These are phyloP conservation scores for Sialia sialis DNA, from an alignment of 2,113 vertebrate species.

Conservation along the genomic window DNA sequence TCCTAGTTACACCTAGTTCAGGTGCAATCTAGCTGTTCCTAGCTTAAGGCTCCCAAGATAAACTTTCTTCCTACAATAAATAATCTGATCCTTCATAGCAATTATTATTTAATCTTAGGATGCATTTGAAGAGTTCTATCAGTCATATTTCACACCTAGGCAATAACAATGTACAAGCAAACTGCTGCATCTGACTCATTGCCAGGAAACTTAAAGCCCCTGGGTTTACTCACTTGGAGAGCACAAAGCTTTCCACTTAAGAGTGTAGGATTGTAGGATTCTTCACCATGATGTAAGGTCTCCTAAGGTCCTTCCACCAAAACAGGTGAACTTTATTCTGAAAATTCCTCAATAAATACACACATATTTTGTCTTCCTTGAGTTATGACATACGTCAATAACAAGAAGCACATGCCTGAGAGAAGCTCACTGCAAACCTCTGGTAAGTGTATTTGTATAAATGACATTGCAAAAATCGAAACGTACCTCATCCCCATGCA, in stretches of 20 bases:
- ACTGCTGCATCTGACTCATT: neutral
- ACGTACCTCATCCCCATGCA: conserved; percentile 94
- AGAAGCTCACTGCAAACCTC: neutral
- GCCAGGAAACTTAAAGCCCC: neutral
- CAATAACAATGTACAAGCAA: neutral
- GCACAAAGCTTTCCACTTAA: neutral
- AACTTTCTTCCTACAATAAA: neutral
- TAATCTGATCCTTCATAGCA: neutral
- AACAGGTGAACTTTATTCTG: neutral
- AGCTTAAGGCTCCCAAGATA: neutral
- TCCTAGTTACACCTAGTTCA: no score
- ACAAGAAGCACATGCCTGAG: neutral
- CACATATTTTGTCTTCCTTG: neutral
- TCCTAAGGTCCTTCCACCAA: neutral
- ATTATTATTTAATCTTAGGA: neutral
- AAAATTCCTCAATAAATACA: neutral
- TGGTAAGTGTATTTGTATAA: neutral
- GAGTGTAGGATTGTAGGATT: neutral
- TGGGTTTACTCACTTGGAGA: neutral
- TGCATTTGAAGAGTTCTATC: neutral
- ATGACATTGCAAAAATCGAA: conserved; percentile 38
- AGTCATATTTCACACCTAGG: neutral
- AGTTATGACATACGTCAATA: neutral
- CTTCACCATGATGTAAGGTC: neutral
- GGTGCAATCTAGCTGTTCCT: neutral